These are phyloP conservation scores for Daubentonia madagascariensis DNA, from an alignment of 2,113 vertebrate species.

Conservation along the genomic window DNA sequence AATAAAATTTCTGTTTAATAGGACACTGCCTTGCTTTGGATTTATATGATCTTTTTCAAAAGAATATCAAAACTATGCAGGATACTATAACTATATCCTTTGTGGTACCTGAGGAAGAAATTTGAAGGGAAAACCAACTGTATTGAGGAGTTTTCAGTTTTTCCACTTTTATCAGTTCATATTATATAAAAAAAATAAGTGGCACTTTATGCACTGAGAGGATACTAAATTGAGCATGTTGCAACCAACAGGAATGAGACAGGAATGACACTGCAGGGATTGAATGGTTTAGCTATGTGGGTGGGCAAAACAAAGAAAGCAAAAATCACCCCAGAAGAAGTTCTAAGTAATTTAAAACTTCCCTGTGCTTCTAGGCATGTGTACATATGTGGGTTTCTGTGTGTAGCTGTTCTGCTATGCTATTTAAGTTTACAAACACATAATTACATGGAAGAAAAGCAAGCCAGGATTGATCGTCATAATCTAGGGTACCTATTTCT, in stretches of 20 bases:
- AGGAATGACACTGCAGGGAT: not conserved
- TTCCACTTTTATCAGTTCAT: conserved; percentile 41
- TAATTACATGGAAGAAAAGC: not conserved
- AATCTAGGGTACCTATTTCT: not conserved
- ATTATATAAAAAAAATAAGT: conserved; percentile 54
- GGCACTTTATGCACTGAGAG: conserved; percentile 45
- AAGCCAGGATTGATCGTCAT: not conserved
- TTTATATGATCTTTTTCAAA: not conserved
- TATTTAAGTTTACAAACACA: not conserved
- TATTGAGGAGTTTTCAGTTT: conserved; percentile 30
- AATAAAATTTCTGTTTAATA: not conserved
- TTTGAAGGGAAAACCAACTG: not conserved
- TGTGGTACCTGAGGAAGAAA: not conserved
- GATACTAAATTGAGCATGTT: conserved; percentile 45
- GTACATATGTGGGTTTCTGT: not conserved
- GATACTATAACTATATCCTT: not conserved
- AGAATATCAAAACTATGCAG: not conserved
- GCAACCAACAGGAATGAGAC: not conserved
- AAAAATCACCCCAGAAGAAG: not conserved
- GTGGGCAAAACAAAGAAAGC: not conserved
- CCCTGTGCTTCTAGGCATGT: not conserved
- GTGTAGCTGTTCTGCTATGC: not conserved
- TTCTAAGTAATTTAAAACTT: conserved; percentile 43
- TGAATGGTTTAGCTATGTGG: not conserved
- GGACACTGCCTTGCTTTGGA: not conserved